Conservation (phyloP, 2,797 vertebrate species). For the Sphenodon punctatus region DNA sequence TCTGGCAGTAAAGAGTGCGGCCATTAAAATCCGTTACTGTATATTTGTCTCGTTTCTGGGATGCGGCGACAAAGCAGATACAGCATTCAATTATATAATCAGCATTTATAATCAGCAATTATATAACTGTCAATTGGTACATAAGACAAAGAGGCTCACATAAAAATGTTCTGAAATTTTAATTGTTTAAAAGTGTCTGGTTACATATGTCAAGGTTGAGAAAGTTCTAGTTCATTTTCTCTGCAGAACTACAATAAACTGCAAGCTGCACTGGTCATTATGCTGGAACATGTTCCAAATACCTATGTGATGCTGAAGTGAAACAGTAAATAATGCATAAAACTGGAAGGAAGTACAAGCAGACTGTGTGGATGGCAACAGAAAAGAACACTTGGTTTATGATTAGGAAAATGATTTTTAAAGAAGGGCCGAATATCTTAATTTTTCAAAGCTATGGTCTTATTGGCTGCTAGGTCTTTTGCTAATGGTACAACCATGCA, state of each 20-base stretch:
- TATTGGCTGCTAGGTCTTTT: neutral
- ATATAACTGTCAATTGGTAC: neutral
- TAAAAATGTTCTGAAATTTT: neutral
- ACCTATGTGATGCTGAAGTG: neutral
- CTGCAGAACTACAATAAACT: neutral
- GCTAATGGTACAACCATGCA: neutral
- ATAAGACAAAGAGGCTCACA: neutral
- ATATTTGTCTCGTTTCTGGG: too few relatives aligned
- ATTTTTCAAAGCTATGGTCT: neutral
- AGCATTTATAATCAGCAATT: too few relatives aligned
- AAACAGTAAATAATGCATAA: neutral
- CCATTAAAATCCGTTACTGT: too few relatives aligned
- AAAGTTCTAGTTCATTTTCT: neutral
- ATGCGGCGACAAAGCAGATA: too few relatives aligned
- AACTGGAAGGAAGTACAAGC: neutral
- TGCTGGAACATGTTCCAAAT: neutral
- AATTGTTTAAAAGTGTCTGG: neutral
- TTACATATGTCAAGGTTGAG: neutral
- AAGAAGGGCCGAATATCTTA: neutral
- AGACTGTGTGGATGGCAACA: neutral
- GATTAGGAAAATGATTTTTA: neutral
- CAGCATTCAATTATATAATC: neutral
- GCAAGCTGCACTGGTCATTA: neutral
- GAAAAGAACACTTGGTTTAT: neutral
- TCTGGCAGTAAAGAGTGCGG: too few relatives aligned